Base-by-base conservation (phyloP, 2,888 invertebrate species). In the Plutella xylostella region DNA sequence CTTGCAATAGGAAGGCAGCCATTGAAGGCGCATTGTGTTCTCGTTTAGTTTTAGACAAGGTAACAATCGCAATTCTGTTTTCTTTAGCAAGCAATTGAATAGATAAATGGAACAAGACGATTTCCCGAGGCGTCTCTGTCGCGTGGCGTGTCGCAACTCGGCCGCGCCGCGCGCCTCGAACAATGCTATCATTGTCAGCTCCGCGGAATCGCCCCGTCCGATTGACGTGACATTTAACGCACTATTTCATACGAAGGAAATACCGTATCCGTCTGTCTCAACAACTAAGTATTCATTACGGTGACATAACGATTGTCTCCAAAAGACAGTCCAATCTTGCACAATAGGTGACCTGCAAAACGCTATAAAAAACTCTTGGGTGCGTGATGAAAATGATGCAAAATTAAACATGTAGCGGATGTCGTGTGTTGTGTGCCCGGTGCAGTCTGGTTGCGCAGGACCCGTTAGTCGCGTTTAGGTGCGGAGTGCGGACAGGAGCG, bases 391-490 rank as follows among this genome's bases (percentile, higher is more conserved):
- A n/a, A 28, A 28, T 2, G n/a, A 12, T 28, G 11, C 28, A 28
- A 28, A 28, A 28, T n/a, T 9, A n/a, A 28, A n/a, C 22, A 39
- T 39, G 39, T 17, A 14, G 9, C 39, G 37, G 20, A 11, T 18
- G 30, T n/a, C 17, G 43, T 43, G 25, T 14, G 37, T 43, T 31
- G n/a, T n/a, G 19, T 19, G 22, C 56, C 61, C 61, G 63, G 58
- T 59, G 56, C 52, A 53, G 57, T 58, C 58, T 60, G 61, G 66
- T 63, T 65, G 63, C 60, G 56, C 58, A 68, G 69, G 63, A 72
- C 75, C 83, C 82, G 82, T 82, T 83, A 78, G 71, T 66, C 63
- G 66, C 58, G 70, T 71, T 72, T 69, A 75, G 77, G 72, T 65
- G 75, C 68, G 65, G 77, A 72, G 72, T 65, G 74, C 68, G 65